Evolutionary conservation across 2,888 invertebrate species (phyloP), one percentile per base, ranked within the genome.

Genomic region (Macrophya alboannulata): DNA sequence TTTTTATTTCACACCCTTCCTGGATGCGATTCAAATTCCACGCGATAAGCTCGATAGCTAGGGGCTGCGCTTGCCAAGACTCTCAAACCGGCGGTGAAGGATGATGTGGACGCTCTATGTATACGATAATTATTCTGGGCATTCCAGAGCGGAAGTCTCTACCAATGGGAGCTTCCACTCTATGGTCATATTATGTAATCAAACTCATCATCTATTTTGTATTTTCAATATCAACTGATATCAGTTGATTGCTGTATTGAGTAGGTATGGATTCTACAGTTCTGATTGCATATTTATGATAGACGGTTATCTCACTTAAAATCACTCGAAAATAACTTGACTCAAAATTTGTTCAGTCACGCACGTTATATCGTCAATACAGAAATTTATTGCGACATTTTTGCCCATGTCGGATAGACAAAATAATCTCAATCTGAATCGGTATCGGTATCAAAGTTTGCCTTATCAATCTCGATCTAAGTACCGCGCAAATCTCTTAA

Each of bases 221-320:
- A 4, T 9, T 6, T 0, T 62, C 25, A 25, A 62, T 62, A 62
- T 62, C 62, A 9, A 62, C 62, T 62, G 25, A 25, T 62, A 62
- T 62, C 62, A 31, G 31, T 62, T 25, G 62, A 62, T 62, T 62
- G 9, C 62, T 8, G n/a, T 55, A 62, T 62, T 62, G 25, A 21
- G 25, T 10, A 12, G 25, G 21, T 21, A 62, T 62, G 10, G n/a
- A 25, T 10, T 3, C n/a, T 12, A 62, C 2, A 25, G 62, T 10
- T 21, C 25, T 21, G n/a, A 25, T 62, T 62, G 62, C 62, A n/a
- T 55, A n/a, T 62, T 62, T 21, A 62, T 62, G 62, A n/a, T 62
- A 10, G 62, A 62, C 6, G 62, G 25, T 62, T 62, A 21, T 8
- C 25, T 62, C 25, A 62, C 62, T 25, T 62, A 10, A 1, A 25